Conservation (phyloP, 2,888 invertebrate species). For the Sesamia inferens region DNA sequence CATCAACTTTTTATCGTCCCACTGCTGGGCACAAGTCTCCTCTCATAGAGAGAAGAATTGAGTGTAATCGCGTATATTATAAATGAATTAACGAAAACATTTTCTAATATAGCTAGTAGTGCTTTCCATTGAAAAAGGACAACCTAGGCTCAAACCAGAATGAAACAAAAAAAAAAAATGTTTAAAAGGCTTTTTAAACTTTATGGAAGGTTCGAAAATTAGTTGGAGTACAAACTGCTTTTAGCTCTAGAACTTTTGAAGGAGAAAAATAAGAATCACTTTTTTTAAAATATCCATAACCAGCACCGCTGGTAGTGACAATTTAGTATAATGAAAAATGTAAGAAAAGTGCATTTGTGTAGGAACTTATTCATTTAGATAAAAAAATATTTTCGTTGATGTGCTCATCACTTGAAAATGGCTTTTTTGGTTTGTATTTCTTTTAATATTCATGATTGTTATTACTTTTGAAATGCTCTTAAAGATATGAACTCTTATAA, state of each 20-base stretch:
- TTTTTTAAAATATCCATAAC: conserved; percentile 22
- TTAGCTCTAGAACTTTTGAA: conserved; percentile 17
- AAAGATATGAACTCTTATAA: neutral
- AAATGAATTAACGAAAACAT: neutral
- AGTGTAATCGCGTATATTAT: neutral
- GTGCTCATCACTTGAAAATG: too few relatives aligned
- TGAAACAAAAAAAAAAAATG: too few relatives aligned
- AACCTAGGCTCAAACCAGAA: too few relatives aligned
- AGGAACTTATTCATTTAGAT: too few relatives aligned
- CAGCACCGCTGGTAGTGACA: neutral
- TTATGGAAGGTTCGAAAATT: conserved; percentile 24
- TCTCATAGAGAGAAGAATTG: too few relatives aligned
- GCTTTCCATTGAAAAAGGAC: conserved; percentile 2
- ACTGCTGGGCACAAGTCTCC: too few relatives aligned
- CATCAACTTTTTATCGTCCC: too few relatives aligned
- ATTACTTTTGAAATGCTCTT: too few relatives aligned
- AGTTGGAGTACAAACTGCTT: conserved; percentile 21
- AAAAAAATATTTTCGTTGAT: neutral
- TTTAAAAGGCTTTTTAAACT: conserved; percentile 17
- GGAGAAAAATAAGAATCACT: conserved; percentile 17
- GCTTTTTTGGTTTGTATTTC: neutral
- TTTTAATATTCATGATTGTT: neutral
- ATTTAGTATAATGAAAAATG: neutral
- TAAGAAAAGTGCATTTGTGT: neutral
- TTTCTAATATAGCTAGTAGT: conserved; percentile 6